Conservation (phyloP, 2,113 vertebrate species). For the Vulpes ferrilata region DNA sequence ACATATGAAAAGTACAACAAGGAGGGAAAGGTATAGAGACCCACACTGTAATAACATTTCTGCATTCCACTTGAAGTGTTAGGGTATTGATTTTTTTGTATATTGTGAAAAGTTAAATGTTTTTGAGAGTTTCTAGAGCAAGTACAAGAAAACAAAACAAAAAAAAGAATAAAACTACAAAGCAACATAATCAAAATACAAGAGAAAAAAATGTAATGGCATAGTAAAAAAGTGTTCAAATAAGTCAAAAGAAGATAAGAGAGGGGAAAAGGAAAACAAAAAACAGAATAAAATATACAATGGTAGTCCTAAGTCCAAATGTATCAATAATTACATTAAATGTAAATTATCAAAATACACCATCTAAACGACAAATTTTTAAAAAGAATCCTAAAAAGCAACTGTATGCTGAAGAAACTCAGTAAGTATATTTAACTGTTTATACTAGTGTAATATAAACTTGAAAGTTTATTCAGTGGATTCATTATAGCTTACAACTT, state of each 20-base stretch:
- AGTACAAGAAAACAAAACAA: neutral
- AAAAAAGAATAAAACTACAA: neutral
- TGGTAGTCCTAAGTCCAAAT: neutral
- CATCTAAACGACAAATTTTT: neutral
- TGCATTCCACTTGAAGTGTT: neutral
- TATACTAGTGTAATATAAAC: neutral
- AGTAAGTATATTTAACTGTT: conserved; percentile 6
- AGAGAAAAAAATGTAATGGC: neutral
- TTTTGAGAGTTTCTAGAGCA: neutral
- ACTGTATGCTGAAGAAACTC: neutral
- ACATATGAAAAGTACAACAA: neutral
- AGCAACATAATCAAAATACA: neutral
- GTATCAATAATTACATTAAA: neutral
- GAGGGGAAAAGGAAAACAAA: neutral
- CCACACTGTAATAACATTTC: neutral
- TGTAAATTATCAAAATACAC: neutral
- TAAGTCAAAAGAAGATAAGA: neutral
- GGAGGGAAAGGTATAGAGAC: neutral
- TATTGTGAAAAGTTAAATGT: neutral
- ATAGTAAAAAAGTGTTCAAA: neutral
- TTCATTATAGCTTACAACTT: neutral
- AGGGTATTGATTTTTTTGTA: neutral
- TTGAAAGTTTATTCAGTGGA: neutral
- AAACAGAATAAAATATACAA: neutral
- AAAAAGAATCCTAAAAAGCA: neutral